These are phyloP conservation scores for Narcine bancroftii DNA, from an alignment of 2,113 vertebrate genomes.

Conservation along the genomic window DNA sequence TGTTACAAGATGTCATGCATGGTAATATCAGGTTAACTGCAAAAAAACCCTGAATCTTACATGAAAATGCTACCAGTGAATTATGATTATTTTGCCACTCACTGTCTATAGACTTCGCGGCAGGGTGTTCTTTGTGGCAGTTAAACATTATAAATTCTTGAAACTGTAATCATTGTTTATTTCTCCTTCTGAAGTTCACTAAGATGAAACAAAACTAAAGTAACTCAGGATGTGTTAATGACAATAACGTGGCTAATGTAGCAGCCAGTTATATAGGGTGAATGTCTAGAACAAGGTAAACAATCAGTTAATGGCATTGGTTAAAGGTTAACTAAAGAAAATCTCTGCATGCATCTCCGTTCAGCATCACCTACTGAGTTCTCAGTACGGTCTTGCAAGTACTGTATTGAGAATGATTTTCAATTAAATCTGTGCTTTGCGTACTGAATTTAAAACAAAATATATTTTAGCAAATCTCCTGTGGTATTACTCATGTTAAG, in stretches of 20 bases:
- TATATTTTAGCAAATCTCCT: not conserved
- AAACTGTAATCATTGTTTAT: not conserved
- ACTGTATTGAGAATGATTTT: constrained; percentile 1
- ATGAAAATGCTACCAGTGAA: not conserved
- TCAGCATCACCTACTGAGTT: not conserved
- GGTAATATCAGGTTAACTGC: not conserved
- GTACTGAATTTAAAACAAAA: not conserved
- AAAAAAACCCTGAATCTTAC: not conserved
- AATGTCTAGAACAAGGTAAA: not conserved
- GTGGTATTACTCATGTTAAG: not conserved
- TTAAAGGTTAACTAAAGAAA: not conserved
- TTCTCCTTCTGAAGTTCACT: not conserved
- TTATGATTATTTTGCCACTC: not conserved
- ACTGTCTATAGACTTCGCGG: not conserved
- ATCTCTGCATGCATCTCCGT: too few species aligned
- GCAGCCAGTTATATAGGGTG: not conserved
- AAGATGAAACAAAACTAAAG: not conserved
- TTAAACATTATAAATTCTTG: not conserved
- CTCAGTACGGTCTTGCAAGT: not conserved
- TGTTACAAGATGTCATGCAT: not conserved
- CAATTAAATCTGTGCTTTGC: not conserved
- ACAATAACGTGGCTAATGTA: not conserved
- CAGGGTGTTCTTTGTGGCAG: not conserved
- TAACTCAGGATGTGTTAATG: not conserved
- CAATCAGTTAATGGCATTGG: not conserved